Percentiles rank a stretch among this genome's conserved stretches.
These are phyloP conservation scores for Pelecanoides urinatrix DNA, from an alignment of 2,113 vertebrate genomes.

Conservation along the genomic window DNA sequence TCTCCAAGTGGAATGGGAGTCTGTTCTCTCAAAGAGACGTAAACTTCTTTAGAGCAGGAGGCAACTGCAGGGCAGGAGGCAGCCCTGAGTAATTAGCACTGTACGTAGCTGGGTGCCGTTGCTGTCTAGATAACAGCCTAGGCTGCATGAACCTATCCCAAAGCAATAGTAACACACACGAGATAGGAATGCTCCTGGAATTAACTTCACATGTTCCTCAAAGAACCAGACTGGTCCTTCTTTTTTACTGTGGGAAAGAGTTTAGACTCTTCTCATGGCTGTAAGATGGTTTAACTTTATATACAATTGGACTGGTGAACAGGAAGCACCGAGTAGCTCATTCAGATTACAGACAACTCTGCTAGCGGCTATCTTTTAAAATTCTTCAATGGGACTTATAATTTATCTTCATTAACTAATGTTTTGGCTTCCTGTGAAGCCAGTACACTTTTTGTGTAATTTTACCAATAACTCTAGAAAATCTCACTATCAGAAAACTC, in stretches of 20 bases:
- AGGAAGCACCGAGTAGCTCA: rapidly evolving
- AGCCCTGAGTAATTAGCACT: background rate
- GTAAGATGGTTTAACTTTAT: background rate
- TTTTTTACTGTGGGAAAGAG: background rate
- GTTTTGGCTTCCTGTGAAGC: background rate
- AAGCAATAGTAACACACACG: background rate
- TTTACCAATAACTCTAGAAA: background rate
- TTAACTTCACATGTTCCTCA: background rate
- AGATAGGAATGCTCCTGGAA: background rate
- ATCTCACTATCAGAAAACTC: background rate
- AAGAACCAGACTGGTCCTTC: background rate
- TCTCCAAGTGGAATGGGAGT: background rate
- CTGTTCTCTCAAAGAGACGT: background rate
- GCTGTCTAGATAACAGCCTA: background rate
- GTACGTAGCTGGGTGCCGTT: rapidly evolving
- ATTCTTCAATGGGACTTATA: background rate
- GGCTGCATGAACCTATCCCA: background rate
- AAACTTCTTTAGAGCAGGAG: background rate
- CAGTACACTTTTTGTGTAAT: background rate
- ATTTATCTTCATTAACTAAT: background rate
- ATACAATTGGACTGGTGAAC: background rate
- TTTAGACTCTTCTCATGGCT: background rate
- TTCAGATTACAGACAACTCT: background rate
- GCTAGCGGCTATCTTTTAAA: background rate
- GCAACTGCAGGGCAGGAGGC: background rate